phyloP scores from a whole-genome alignment of 2,797 vertebrate genomes.

The Clarias platycephalus region DNA sequence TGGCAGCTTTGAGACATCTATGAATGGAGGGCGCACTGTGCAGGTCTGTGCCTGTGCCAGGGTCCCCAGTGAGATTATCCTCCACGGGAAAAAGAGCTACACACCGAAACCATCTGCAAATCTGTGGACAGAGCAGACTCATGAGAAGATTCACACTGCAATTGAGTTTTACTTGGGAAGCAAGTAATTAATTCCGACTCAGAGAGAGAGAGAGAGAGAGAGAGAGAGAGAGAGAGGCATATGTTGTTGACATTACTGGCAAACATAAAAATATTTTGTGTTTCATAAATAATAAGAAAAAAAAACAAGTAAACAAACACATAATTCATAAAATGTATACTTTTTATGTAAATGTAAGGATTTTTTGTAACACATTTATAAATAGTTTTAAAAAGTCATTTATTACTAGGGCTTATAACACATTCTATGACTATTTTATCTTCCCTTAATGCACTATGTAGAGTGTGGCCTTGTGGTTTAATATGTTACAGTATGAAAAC shows the following conservation, averaged over 20 bases:
- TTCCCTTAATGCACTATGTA: background rate
- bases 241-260: background rate
- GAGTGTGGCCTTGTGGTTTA: background rate
- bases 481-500: background rate
- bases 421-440: background rate
- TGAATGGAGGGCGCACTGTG: conserved; percentile 75
- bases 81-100: conserved; percentile 78
- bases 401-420: background rate
- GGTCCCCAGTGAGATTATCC: conserved; percentile 82
- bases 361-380: background rate
- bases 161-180: conserved; percentile 79
- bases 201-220: background rate
- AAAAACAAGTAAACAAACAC: background rate
- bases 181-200: conserved; percentile 81
- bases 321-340: background rate
- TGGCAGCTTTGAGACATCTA: conserved; percentile 81
- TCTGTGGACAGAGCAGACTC: conserved; percentile 81
- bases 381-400: background rate
- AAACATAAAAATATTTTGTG: conserved; percentile 5
- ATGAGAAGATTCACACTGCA: conserved; percentile 74
- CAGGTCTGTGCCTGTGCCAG: conserved; percentile 75
- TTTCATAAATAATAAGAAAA: background rate
- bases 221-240: background rate
- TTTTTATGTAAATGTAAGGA: background rate
- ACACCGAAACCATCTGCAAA: conserved; percentile 82